Evolutionary conservation across 2,113 vertebrate species (phyloP), one percentile per base, ranked within the genome.

Genomic region (Calidris pugnax): DNA sequence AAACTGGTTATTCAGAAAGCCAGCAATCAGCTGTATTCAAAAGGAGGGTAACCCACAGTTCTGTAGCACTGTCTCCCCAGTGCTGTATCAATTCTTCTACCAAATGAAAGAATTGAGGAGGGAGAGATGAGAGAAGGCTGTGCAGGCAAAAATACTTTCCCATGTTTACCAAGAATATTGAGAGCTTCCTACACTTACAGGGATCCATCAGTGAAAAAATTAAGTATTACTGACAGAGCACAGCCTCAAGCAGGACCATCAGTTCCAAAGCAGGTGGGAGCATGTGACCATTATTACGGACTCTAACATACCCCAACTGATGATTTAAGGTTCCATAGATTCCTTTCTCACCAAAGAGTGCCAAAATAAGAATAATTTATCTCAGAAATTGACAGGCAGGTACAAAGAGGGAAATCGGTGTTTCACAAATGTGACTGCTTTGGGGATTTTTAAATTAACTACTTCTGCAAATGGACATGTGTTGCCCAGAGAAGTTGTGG

Each of bases 81-180:
- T 6, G 12, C 11, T 75, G 7, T 35, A 21, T 35, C 41, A 71
- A 4, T 45, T 87, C 39, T 64, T 64, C 32, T 28, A 26, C 4
- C 0, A 0, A 76, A 57, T 1, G 5, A 72, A 85, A 57, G 19
- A 57, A 71, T 4, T 53, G 57, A 75, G 26, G n/a, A 33, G 9
- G 11, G 15, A 13, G 22, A 56, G 14, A 48, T 50, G 20, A 63
- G 17, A 64, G 53, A 66, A 91, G 24, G 19, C 17, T 85, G 33
- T 35, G 22, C 35, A 41, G 50, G 17, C 35, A 56, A n/a, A 79
- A 64, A 56, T 23, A 24, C 14, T 68, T 69, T 48, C 14, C 14
- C 48, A 5, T 35, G 5, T 71, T 84, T 71, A 73, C 41, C 45
- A 71, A 15, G 26, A 87, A 56, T 45, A 39, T 9, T 62, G 9